Conservation (phyloP, 1,140 invertebrate species). For the Lasaia peninsularis region DNA sequence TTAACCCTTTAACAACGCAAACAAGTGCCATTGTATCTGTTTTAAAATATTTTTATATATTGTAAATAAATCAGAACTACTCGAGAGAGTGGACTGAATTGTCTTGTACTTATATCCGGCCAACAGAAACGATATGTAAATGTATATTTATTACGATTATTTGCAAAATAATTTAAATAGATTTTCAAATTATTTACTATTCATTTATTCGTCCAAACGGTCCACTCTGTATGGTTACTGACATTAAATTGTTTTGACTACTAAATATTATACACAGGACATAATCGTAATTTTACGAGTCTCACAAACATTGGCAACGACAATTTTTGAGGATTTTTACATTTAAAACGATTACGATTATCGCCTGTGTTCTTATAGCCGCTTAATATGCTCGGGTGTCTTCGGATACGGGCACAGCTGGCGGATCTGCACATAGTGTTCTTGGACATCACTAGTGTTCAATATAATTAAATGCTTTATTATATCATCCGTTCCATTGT, state of each 20-base stretch:
- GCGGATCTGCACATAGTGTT: constrained; percentile 30
- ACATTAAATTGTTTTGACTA: neutral
- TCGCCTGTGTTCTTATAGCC: neutral
- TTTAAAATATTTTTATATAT: constrained; percentile 66
- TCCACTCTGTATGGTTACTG: constrained; percentile 12
- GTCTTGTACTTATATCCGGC: constrained; percentile 50
- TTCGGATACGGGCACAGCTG: neutral
- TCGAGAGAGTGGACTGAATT: constrained; percentile 42
- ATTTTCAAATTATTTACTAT: constrained; percentile 16
- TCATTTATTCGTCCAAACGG: constrained; percentile 18
- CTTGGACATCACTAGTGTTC: constrained; percentile 39
- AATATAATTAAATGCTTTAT: constrained; percentile 41
- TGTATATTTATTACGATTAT: constrained; percentile 28
- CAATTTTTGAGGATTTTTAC: constrained; percentile 11
- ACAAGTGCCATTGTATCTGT: constrained; percentile 69
- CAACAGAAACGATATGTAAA: constrained; percentile 37
- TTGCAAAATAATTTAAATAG: constrained; percentile 14
- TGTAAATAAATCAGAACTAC: constrained; percentile 64
- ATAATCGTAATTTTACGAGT: neutral
- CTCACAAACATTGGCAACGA: constrained; percentile 21
- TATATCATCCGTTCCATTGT: constrained; percentile 62
- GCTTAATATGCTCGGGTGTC: neutral
- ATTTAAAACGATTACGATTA: constrained; percentile 1
- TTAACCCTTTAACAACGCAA: constrained; percentile 53
- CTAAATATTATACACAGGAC: neutral